Percentiles rank a stretch among this genome's conserved stretches.
Conservation (phyloP, 92 coral and sea anemone species). For the Galaxea fascicularis region DNA sequence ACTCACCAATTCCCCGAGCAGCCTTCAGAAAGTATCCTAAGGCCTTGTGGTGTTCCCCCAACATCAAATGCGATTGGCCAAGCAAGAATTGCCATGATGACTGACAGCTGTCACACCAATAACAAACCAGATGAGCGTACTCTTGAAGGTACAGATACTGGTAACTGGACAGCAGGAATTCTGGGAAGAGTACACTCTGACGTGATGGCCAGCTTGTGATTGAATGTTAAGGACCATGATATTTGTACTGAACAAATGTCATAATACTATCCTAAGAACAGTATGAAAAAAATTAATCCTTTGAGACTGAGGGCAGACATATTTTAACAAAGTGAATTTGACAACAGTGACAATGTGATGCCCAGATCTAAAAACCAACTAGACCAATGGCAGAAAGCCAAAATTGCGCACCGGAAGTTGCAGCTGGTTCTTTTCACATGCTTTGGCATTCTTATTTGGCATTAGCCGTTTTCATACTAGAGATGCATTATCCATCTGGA, state of each 20-base stretch:
- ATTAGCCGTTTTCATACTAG: too few species aligned
- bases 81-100: slow-evolving; percentile 81
- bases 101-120: slow-evolving; percentile 81
- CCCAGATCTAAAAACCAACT: too few species aligned
- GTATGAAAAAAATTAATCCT: background rate
- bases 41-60: slow-evolving; percentile 94
- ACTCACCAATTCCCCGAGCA: slow-evolving; percentile 85
- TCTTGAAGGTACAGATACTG: slow-evolving; percentile 92
- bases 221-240: background rate
- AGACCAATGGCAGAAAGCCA: too few species aligned
- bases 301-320: too few species aligned
- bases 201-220: slow-evolving; percentile 85
- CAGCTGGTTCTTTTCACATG: too few species aligned
- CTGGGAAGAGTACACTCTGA: slow-evolving; percentile 75
- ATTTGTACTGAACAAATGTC: background rate
- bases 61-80: slow-evolving; percentile 90
- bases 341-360: too few species aligned
- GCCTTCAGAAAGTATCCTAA: slow-evolving; percentile 87
- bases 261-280: background rate
- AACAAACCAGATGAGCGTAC: slow-evolving; percentile 80
- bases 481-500: too few species aligned
- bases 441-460: too few species aligned
- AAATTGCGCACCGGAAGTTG: too few species aligned
- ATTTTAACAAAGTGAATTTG: too few species aligned
- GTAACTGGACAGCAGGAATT: slow-evolving; percentile 85